Evolutionary conservation across 2,797 vertebrate species (phyloP), one percentile per base, ranked within the genome.

Genomic region (Ceryle rudis): DNA sequence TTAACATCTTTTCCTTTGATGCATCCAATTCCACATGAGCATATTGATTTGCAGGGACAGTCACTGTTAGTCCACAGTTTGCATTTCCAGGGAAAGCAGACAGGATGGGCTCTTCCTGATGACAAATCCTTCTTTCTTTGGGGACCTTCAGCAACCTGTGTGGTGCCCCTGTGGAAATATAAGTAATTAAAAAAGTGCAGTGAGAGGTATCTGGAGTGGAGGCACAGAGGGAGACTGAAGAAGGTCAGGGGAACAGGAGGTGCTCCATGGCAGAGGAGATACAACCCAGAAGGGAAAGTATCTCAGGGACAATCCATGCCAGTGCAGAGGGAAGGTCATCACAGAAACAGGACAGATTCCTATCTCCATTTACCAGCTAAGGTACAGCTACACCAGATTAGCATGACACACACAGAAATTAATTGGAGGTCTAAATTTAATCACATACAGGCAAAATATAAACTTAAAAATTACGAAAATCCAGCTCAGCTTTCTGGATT

Each of bases 241-340:
- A 52, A 58, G 33, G 44, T 29, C 31, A 57, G 60, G 72, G 35
- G 14, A 26, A 14, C 28, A 47, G 44, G 44, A 74, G 26, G 14
- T 25, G 28, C 37, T 46, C 44, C 44, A 46, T 21, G 44, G 20
- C 44, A 46, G 44, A 46, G 44, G 10, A 46, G 44, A 20, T 70
- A 25, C 11, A 39, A 15, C 5, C 7, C n/a, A 8, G 6, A 28
- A 41, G 25, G 70, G 52, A 61, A 42, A 1, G 16, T 7, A 14
- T 12, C 46, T 11, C 17, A 42, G 8, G 23, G 33, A 35, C 19
- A 41, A 52, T 10, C 44, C 10, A 21, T 13, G 28, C 19, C 23
- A 33, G 17, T 4, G 23, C 19, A 51, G 42, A 29, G 11, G 14
- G 21, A 25, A n/a, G 23, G n/a, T 3, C 0, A 4, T 20, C n/a